Evolutionary conservation across 2,113 vertebrate genomes (phyloP).

Genomic region (Chauna torquata): DNA sequence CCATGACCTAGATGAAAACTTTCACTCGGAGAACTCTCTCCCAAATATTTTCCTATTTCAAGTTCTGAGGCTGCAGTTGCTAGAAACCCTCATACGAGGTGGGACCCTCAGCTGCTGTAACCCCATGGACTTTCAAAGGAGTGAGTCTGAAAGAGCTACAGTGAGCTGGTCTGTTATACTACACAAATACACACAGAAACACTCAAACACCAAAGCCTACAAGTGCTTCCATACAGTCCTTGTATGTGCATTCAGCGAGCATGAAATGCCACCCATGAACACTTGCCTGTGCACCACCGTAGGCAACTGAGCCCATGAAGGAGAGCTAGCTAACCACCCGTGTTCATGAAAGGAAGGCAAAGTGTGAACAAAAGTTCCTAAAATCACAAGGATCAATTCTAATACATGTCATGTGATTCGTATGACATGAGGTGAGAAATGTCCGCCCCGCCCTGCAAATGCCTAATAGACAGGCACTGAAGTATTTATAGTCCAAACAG

Average conservation of each 20-base stretch:
- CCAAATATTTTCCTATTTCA: not conserved
- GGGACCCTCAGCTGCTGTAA: not conserved
- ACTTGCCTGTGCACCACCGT: rapidly evolving
- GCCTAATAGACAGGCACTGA: not conserved
- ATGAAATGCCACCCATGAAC: not conserved
- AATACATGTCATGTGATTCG: not conserved
- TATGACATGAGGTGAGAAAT: rapidly evolving
- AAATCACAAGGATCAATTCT: not conserved
- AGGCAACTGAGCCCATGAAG: not conserved
- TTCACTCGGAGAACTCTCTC: not conserved
- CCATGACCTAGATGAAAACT: not conserved
- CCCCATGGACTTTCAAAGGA: rapidly evolving
- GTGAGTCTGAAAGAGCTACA: not conserved
- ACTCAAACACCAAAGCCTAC: not conserved
- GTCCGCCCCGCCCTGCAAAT: not conserved
- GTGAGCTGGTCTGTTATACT: not conserved
- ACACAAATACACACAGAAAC: not conserved
- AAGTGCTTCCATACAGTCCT: not conserved
- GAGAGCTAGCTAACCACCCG: not conserved
- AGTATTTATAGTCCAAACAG: not conserved
- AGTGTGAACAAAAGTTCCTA: not conserved
- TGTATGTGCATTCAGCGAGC: rapidly evolving
- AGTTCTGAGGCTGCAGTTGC: not conserved
- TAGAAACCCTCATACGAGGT: rapidly evolving
- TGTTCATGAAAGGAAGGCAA: not conserved